Conservation (phyloP, 2,113 vertebrate species). For the Phylloscopus trochiloides region DNA sequence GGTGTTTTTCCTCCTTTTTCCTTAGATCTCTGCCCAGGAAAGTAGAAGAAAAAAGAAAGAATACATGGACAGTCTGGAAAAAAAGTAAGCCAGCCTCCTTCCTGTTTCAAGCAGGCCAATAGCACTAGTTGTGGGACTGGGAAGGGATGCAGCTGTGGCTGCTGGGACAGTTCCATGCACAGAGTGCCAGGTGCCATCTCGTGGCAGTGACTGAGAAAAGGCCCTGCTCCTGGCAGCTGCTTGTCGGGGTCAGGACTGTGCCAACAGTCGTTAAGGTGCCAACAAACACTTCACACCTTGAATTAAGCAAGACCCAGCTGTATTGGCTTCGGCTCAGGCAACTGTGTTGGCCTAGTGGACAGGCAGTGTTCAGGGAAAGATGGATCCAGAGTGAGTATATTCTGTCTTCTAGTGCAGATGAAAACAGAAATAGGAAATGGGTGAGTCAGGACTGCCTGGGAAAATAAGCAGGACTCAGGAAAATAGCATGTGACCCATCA, state of each 20-base stretch:
- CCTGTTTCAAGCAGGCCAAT: background rate
- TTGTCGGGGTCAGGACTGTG: background rate
- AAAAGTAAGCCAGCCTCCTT: constrained; percentile 83
- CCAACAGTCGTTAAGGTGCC: background rate
- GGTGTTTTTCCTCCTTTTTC: background rate
- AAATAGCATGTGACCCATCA: background rate
- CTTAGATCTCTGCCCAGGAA: constrained; percentile 97
- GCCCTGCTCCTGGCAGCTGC: background rate
- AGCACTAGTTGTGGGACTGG: background rate
- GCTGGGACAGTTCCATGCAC: background rate
- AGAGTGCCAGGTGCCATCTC: constrained; percentile 68
- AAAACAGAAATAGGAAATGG: background rate
- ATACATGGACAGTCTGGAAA: constrained; percentile 98
- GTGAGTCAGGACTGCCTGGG: background rate
- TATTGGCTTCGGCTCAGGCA: accelerated
- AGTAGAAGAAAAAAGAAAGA: constrained; percentile 99
- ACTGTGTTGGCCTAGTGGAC: background rate
- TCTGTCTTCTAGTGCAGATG: background rate
- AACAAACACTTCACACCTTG: background rate
- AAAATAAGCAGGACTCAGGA: background rate
- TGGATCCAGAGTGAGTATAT: background rate
- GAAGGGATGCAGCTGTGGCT: constrained; percentile 51
- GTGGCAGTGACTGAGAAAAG: constrained; percentile 60
- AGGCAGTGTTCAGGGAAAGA: background rate
- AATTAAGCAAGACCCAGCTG: background rate